Evolutionary conservation across 1,140 invertebrate genomes (phyloP), one percentile per base, ranked within the genome.

Genomic region (Nylanderia fulva): DNA sequence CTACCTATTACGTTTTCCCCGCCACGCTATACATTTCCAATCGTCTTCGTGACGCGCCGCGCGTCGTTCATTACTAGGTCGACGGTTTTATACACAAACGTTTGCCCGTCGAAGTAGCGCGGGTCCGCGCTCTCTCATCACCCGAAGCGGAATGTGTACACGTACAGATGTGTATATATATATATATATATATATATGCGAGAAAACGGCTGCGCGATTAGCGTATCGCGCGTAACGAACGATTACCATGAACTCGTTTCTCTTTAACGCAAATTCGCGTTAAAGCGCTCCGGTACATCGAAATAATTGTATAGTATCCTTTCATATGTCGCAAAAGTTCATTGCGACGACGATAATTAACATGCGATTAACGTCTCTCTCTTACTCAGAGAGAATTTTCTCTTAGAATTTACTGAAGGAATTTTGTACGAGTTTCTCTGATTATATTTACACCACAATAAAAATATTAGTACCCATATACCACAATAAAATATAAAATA

Each of bases 1-100:
- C 88, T 80, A 89, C 79, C 79, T 64, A 82, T 89, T 89, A 89
- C 84, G 79, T 75, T n/a, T n/a, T 71, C 54, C 69, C 45, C 68
- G 8, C 66, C 36, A 66, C 52, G 64, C 36, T 58, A 58, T 33
- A 58, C 52, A 72, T 82, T 82, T 69, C 24, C 77, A 72, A 82
- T 66, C 83, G 72, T 85, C 58, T 64, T 77, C 48, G 61, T 18
- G 9, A 33, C 68, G 69, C 36, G 69, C 29, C n/a, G 33, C 56
- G 42, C 54, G 42, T 33, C 27, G 82, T 68, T 79, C 13, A 45
- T 66, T 85, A 79, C 48, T 64, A 69, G 45, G 82, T 76, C 45
- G 56, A 21, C 13, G n/a, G 48, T 63, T 77, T 79, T 60, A 60
- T 33, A 33, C 24, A 36, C 21, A 56, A 56, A 56, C 27, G 24